Conservation (phyloP, 2,797 vertebrate genomes). For the Cyclura pinguis region DNA sequence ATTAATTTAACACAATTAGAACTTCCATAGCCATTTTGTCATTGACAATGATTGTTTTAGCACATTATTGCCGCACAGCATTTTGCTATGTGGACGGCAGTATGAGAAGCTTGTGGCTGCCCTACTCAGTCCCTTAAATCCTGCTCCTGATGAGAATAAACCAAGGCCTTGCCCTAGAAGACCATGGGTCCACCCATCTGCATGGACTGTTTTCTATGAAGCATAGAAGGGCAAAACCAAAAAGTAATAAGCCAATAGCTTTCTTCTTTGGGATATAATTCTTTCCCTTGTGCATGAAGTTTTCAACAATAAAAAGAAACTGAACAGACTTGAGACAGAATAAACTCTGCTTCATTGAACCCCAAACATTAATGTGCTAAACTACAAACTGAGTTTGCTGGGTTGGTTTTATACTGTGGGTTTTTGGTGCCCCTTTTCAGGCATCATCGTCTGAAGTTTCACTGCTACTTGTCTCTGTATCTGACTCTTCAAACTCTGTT, state of each 20-base stretch:
- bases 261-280: slow-evolving; percentile 91
- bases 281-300: slow-evolving; percentile 95
- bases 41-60: slow-evolving; percentile 86
- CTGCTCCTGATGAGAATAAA: slow-evolving; percentile 74
- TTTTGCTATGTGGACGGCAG: slow-evolving; percentile 76
- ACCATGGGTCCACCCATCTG: slow-evolving; percentile 75
- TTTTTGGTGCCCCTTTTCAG: slow-evolving; percentile 78
- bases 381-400: slow-evolving; percentile 80
- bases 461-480: slow-evolving; percentile 97
- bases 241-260: slow-evolving; percentile 82
- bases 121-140: slow-evolving; percentile 74
- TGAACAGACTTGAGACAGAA: slow-evolving; percentile 80
- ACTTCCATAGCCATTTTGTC: slow-evolving; percentile 85
- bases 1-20: slow-evolving; percentile 88
- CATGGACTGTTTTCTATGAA: slow-evolving; percentile 91
- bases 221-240: slow-evolving; percentile 85
- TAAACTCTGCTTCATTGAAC: slow-evolving; percentile 80
- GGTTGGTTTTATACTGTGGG: slow-evolving; percentile 76
- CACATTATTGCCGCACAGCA: slow-evolving; percentile 75
- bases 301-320: slow-evolving; percentile 79
- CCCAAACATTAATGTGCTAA: slow-evolving; percentile 77
- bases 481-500: slow-evolving; percentile 91
- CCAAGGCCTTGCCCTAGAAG: slow-evolving; percentile 78
- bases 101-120: slow-evolving; percentile 79
- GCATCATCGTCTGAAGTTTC: slow-evolving; percentile 95